Percentiles rank a stretch among this genome's conserved stretches.
Conservation (phyloP, 2,113 vertebrate species). For the Ageneiosus marmoratus region DNA sequence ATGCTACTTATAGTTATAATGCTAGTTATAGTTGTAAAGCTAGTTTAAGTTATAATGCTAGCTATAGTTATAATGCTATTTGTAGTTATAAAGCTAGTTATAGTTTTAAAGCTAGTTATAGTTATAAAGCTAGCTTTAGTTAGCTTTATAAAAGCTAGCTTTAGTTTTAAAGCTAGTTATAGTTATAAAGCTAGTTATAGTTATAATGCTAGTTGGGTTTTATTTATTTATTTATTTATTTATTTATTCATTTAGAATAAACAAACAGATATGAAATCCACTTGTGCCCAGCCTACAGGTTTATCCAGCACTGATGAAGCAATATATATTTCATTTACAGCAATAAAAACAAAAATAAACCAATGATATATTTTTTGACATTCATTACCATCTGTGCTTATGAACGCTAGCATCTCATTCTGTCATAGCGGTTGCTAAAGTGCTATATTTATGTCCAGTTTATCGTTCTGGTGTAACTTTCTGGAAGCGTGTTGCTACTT, state of each 20-base stretch:
- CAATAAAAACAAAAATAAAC: not conserved
- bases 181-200: no score
- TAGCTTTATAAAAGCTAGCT: no score
- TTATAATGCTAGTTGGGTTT: no score
- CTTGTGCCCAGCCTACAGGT: not conserved
- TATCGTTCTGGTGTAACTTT: not conserved
- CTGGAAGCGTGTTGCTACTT: not conserved
- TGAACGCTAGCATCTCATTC: not conserved
- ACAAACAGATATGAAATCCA: not conserved
- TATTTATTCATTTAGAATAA: no score
- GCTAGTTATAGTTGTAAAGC: no score
- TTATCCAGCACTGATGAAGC: not conserved
- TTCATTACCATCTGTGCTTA: not conserved
- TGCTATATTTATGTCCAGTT: not conserved
- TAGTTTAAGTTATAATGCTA: no score
- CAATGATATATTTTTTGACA: not conserved
- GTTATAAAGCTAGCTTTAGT: no score
- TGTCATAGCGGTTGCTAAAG: not conserved
- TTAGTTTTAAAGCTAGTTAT: no score
- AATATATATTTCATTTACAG: not conserved
- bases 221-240: not conserved
- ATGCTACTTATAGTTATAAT: no score
- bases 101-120: no score
- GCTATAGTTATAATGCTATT: no score
- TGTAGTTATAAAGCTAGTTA: no score